Percentiles rank a stretch among this genome's conserved stretches.
These are phyloP conservation scores for Pyrgilauda ruficollis DNA, from an alignment of 2,113 vertebrate genomes.

Conservation along the genomic window DNA sequence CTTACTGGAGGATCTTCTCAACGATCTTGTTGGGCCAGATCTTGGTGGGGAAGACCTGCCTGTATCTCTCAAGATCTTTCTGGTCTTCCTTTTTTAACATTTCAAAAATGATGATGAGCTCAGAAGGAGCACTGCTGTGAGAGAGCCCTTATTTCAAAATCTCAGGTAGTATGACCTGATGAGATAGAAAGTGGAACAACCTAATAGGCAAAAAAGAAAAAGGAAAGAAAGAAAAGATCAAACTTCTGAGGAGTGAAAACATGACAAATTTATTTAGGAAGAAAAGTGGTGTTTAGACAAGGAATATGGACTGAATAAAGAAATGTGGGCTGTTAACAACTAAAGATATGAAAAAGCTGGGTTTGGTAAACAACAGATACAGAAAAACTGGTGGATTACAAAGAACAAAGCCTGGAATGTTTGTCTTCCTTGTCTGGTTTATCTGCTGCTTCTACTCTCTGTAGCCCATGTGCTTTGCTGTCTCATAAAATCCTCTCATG, in stretches of 20 bases:
- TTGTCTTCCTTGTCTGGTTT: background rate
- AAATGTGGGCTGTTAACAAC: background rate
- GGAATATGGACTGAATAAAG: background rate
- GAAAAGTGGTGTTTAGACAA: background rate
- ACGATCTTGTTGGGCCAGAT: background rate
- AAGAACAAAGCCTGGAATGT: background rate
- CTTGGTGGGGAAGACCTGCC: too few species aligned
- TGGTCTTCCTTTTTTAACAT: background rate
- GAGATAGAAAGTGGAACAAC: background rate
- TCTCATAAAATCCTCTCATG: conserved; percentile 46
- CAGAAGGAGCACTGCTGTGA: background rate
- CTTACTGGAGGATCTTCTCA: background rate
- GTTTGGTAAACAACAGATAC: background rate
- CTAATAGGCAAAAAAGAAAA: background rate
- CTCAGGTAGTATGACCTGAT: background rate
- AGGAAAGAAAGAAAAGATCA: background rate
- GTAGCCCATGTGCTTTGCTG: background rate
- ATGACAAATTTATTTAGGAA: background rate
- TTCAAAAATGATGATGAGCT: background rate
- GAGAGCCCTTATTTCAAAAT: background rate
- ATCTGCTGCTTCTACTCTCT: background rate
- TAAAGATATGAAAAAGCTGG: background rate
- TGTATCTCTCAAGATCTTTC: background rate
- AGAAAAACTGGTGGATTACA: background rate
- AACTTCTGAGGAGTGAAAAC: background rate